A percentile compares a stretch with the other conserved stretches of the same genome.
phyloP scores from a whole-genome alignment of 2,888 invertebrate genomes.

The Idaea aversata region DNA sequence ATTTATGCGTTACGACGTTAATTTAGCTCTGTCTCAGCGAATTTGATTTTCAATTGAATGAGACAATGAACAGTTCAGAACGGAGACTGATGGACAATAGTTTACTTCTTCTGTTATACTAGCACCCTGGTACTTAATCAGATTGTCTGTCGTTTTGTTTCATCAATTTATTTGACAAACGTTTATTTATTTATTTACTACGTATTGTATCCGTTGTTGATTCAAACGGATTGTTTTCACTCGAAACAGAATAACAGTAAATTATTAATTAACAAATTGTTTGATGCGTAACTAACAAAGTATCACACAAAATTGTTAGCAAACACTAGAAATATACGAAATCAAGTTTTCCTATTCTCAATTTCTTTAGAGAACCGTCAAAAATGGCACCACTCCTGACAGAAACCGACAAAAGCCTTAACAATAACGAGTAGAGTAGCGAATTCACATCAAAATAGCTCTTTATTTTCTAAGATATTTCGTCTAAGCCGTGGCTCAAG shows the following conservation, averaged over 20 bases:
- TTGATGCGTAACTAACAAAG: not conserved
- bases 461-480: slow-evolving; percentile 33
- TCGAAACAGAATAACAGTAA: not conserved
- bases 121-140: slow-evolving; percentile 31
- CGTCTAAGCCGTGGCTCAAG: slow-evolving; percentile 28
- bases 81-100: slow-evolving; percentile 41
- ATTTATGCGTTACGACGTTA: slow-evolving; percentile 72
- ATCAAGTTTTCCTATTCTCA: not conserved
- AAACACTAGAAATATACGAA: not conserved
- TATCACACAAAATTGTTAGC: not conserved
- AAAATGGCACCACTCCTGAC: slow-evolving; percentile 7
- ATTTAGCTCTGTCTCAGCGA: slow-evolving; percentile 55
- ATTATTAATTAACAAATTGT: not conserved
- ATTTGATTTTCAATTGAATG: slow-evolving; percentile 64
- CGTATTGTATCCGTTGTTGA: not conserved
- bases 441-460: slow-evolving; percentile 29
- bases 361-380: not conserved
- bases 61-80: slow-evolving; percentile 57
- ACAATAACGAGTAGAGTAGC: slow-evolving; percentile 21
- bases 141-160: slow-evolving; percentile 22
- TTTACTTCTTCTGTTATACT: slow-evolving; percentile 35
- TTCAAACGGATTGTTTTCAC: not conserved
- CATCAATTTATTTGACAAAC: slow-evolving; percentile 12
- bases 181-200: slow-evolving; percentile 12
- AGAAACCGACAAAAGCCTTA: slow-evolving; percentile 21